A percentile compares a stretch with the other conserved stretches of the same genome.
Conservation (phyloP, 2,797 vertebrate genomes). For the Rhyacichthys aspro region DNA sequence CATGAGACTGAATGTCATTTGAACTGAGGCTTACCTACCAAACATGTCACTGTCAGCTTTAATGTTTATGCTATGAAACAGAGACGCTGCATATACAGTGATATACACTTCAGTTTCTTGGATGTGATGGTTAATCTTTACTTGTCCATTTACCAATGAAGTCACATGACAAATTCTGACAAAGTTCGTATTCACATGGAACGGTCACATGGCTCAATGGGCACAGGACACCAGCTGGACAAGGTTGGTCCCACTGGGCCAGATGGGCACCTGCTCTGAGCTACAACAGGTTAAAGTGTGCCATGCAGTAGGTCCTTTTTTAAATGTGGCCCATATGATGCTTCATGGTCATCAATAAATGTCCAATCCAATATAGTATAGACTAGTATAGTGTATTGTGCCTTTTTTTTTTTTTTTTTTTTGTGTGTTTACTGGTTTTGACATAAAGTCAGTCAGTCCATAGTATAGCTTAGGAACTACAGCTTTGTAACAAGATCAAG, state of each 20-base stretch:
- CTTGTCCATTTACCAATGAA: background rate
- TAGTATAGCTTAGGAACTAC: background rate
- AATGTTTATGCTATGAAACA: conserved; percentile 10
- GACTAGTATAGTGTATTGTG: background rate
- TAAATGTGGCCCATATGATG: conserved; percentile 16
- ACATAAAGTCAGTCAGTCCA: background rate
- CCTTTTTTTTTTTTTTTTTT: no score
- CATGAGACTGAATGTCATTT: conserved; percentile 14
- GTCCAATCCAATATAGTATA: background rate
- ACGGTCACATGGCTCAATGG: conserved; percentile 14
- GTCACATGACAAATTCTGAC: background rate
- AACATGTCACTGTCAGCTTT: conserved; percentile 14
- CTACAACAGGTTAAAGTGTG: conserved; percentile 62
- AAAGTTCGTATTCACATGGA: conserved; percentile 21
- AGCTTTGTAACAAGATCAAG: no score
- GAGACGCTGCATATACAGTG: background rate
- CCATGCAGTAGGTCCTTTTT: conserved; percentile 15
- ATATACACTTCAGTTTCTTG: background rate
- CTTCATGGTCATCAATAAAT: background rate
- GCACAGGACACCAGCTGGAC: conserved; percentile 57
- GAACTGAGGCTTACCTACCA: conserved; percentile 14
- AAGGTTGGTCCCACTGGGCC: conserved; percentile 34
- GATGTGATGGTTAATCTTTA: background rate
- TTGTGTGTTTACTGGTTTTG: no score
- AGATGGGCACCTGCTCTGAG: conserved; percentile 63